Evolutionary conservation across 2,797 vertebrate species (phyloP).

Genomic region (Lagocephalus sceleratus): DNA sequence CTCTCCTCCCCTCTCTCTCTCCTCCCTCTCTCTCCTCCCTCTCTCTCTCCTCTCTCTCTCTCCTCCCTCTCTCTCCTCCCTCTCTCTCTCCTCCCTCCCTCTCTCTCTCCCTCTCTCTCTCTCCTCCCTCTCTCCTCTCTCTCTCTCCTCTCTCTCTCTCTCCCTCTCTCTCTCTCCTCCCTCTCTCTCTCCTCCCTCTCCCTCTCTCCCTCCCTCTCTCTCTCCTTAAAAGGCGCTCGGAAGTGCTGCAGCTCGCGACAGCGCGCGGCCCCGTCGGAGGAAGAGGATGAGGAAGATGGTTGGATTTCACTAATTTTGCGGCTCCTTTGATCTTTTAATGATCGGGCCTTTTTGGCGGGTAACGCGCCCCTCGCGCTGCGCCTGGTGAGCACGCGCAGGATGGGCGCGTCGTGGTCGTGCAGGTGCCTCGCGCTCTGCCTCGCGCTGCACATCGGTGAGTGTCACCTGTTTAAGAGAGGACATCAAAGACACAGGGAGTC

Average conservation of each 20-base stretch:
- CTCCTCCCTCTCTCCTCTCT: neutral
- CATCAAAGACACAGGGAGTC: no score
- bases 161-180: neutral
- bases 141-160: neutral
- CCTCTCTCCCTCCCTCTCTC: neutral
- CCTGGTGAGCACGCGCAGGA: neutral
- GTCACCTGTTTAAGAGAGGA: neutral
- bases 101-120: neutral
- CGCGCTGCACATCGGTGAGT: constrained; percentile 1
- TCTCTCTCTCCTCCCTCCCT: neutral
- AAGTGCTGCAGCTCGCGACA: neutral
- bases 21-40: neutral
- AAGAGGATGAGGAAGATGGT: neutral
- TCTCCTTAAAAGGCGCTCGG: neutral
- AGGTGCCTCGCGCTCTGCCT: neutral
- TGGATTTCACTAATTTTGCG: no score
- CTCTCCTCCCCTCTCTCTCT: neutral
- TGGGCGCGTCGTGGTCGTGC: neutral
- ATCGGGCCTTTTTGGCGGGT: no score
- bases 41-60: neutral
- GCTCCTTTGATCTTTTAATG: no score
- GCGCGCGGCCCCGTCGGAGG: neutral
- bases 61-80: neutral
- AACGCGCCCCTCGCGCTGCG: neutral
- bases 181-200: neutral